phyloP scores from a whole-genome alignment of 2,113 vertebrate genomes.

The Triplophysa rosa region DNA sequence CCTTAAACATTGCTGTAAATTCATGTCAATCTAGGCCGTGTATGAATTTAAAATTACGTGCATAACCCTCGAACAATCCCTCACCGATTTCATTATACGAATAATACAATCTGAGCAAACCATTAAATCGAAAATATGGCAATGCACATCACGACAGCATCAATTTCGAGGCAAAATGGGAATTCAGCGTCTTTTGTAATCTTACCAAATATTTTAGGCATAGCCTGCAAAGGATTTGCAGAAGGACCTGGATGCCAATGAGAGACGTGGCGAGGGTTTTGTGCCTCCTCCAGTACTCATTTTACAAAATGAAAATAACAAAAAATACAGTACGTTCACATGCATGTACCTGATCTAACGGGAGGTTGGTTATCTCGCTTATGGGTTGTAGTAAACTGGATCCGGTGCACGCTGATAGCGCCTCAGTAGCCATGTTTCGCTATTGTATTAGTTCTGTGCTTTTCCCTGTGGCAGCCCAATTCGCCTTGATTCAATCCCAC shows the following conservation, averaged over 20 bases:
- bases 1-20: background rate
- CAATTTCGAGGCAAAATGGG: background rate
- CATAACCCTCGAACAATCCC: background rate
- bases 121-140: conserved; percentile 8
- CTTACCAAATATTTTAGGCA: conserved; percentile 20
- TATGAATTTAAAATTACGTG: background rate
- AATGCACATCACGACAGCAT: background rate
- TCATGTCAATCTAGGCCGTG: background rate
- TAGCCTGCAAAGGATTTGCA: conserved; percentile 12
- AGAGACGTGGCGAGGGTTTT: conserved; percentile 17
- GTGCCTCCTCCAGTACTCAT: conserved; percentile 14
- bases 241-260: conserved; percentile 28
- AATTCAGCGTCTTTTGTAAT: conserved; percentile 5
- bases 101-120: background rate
- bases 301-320: conserved; percentile 1
- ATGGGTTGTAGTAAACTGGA: conserved; percentile 74
- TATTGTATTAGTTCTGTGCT: conserved; percentile 50
- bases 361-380: conserved; percentile 73
- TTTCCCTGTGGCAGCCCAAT: conserved; percentile 51
- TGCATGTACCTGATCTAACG: conserved; percentile 72
- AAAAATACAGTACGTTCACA: background rate
- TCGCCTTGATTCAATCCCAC: conserved; percentile 37
- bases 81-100: background rate
- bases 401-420: conserved; percentile 69
- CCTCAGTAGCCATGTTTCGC: conserved; percentile 70